Evolutionary conservation across 2,113 vertebrate genomes (phyloP), one percentile per base, ranked within the genome.

Genomic region (Daubentonia madagascariensis): DNA sequence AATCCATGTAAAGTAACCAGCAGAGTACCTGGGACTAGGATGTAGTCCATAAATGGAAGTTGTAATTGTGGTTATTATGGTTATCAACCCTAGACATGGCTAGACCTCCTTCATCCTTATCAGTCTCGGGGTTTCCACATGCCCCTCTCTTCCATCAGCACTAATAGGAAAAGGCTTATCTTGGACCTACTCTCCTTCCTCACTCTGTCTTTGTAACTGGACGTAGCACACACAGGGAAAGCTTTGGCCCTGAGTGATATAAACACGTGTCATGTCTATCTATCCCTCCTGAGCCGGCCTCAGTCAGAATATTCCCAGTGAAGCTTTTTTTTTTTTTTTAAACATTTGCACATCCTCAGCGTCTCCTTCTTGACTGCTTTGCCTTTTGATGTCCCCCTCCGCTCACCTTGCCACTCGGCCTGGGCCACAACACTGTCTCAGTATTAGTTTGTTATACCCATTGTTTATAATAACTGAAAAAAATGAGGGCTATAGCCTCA

Each of bases 391-490:
- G n/a, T 6, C 84, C 18, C 18, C 1, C 8, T 45, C 45, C 78
- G 68, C 57, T 80, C 40, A 35, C n/a, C 61, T 91, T 67, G 48
- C 9, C 35, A 68, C 35, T 79, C 20, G 73, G 30, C 40, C 18
- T 85, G 79, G 48, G 40, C 70, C 43, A 37, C n/a, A 40, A 54
- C 18, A 61, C 11, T 28, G 30, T 68, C 52, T 84, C 45, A 16
- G 6, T 35, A 30, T 91, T 61, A 50, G 78, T 95, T 72, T 61
- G 45, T 88, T 93, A 93, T 13, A 88, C 25, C 5, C 8, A 54
- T 40, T 80, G 57, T 43, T 67, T 90, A 72, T 84, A 88, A 48
- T 81, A 88, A 97, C 63, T 68, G n/a, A 75, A 84, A 85, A 94
- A 85, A 59, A 7, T 22, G 25, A 52, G 35, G 10, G 1, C 57